These are phyloP conservation scores for Helicorthomorpha holstii DNA, from an alignment of 1,140 invertebrate species.

Conservation along the genomic window DNA sequence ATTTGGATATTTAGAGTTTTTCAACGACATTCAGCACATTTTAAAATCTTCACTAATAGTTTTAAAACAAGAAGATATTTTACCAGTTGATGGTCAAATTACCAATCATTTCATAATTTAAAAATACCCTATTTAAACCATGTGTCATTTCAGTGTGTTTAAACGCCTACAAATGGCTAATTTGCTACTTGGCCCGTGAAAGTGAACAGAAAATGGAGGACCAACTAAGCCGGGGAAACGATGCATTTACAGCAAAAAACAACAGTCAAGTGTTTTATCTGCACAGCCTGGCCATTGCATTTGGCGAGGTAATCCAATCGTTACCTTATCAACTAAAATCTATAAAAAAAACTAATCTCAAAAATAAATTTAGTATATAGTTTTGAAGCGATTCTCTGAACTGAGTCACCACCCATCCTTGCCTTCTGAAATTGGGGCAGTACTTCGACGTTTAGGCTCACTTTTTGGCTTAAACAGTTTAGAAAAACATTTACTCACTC, in stretches of 20 bases:
- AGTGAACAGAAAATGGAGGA: constrained; percentile 41
- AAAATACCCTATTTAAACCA: no score
- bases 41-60: background rate
- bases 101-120: background rate
- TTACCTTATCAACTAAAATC: constrained; percentile 35
- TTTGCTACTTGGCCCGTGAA: constrained; percentile 47
- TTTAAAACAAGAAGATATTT: background rate
- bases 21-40: constrained; percentile 3
- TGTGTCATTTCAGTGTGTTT: constrained; percentile 20
- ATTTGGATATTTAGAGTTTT: background rate
- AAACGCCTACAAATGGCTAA: constrained; percentile 59
- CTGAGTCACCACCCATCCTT: background rate
- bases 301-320: constrained; percentile 45
- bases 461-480: constrained; percentile 52
- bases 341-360: no score
- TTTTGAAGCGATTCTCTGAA: constrained; percentile 1
- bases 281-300: constrained; percentile 51
- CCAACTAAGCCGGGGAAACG: constrained; percentile 31
- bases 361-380: constrained; percentile 4
- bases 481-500: constrained; percentile 51
- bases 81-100: background rate
- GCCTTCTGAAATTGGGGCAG: constrained; percentile 15
- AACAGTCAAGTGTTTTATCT: constrained; percentile 67
- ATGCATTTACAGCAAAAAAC: constrained; percentile 54
- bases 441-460: constrained; percentile 44